Evolutionary conservation across 2,797 vertebrate species (phyloP), one percentile per base, ranked within the genome.

Genomic region (Oophaga sylvatica): DNA sequence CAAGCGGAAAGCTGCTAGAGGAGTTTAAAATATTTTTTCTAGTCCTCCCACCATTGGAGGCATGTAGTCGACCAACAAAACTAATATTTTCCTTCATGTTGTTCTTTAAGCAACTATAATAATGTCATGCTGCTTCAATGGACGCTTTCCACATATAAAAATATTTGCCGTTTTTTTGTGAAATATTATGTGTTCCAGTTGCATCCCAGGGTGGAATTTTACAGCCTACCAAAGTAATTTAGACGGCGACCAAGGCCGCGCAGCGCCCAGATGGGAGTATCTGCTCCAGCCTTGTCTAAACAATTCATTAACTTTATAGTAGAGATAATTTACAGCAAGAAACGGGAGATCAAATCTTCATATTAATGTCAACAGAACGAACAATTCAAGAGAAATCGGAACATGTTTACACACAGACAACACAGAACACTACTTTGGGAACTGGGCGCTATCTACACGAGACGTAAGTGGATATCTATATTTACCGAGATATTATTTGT

Each of bases 211-310:
- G 15, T 29, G 26, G 57, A 84, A 60, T 73, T 76, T 63, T 76
- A 20, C 83, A 48, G 83, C 62, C 77, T 76, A 77, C 70, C 3
- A 76, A 76, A 84, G 83, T 65, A 84, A 84, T 84, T 84, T 76
- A 84, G 13, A 19, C 31, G 26, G 35, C 13, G 22, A 77, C 53
- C 83, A 77, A 76, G 83, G 83, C 71, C 83, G 22, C 15, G 9
- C n/a, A 63, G 3, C 8, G 19, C 35, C 76, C 59, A 76, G 57
- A 59, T 62, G 35, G 57, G 71, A 60, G 83, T 17, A 62, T 35
- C 31, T 26, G 83, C 70, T 63, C 29, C 13, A 22, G 48, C n/a
- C 5, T 0, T 31, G 35, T 5, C 11, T 45, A 45, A 76, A 76
- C 83, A 76, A 76, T 76, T 62, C 68, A 41, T 63, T 76, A 65